These are phyloP conservation scores for Cataglyphis cursor DNA, from an alignment of 2,888 invertebrate genomes.

Conservation along the genomic window DNA sequence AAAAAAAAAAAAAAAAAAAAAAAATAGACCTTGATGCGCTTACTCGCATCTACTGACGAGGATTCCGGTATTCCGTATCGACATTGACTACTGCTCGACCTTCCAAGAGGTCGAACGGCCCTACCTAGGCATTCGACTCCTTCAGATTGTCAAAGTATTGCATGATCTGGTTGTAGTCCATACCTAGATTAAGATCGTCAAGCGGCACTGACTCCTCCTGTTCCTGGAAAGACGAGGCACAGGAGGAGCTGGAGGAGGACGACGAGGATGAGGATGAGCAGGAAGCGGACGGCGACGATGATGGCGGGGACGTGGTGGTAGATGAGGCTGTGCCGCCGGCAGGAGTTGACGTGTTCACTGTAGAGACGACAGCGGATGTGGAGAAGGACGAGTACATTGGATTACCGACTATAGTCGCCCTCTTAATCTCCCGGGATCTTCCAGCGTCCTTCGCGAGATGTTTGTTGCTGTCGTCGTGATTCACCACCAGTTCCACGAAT, in stretches of 20 bases:
- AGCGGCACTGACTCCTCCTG: conserved; percentile 90
- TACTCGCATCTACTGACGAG: conserved; percentile 56
- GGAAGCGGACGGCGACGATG: conserved; percentile 85
- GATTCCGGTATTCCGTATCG: conserved; percentile 69
- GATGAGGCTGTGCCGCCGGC: conserved; percentile 71
- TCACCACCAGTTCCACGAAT: conserved; percentile 83
- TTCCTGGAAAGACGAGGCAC: conserved; percentile 79
- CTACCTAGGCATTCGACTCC: conserved; percentile 96
- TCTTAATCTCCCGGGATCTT: conserved; percentile 90
- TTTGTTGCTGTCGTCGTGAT: conserved; percentile 79
- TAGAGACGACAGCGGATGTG: conserved; percentile 73
- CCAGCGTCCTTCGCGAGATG: conserved; percentile 72
- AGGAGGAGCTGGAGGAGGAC: conserved; percentile 83
- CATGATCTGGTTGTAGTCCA: conserved; percentile 99
- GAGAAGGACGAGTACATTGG: conserved; percentile 92
- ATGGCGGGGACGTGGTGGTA: conserved; percentile 79
- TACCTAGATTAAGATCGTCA: conserved; percentile 93
- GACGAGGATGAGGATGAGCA: conserved; percentile 63
- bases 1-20: not conserved
- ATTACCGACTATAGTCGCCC: conserved; percentile 95
- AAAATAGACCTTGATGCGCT: conserved; percentile 43
- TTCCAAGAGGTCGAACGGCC: conserved; percentile 91
- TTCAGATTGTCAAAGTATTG: conserved; percentile 99
- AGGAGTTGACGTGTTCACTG: conserved; percentile 66
- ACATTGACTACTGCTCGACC: conserved; percentile 85